Evolutionary conservation across 2,797 vertebrate genomes (phyloP).

Genomic region (Lindbergichthys nudifrons): DNA sequence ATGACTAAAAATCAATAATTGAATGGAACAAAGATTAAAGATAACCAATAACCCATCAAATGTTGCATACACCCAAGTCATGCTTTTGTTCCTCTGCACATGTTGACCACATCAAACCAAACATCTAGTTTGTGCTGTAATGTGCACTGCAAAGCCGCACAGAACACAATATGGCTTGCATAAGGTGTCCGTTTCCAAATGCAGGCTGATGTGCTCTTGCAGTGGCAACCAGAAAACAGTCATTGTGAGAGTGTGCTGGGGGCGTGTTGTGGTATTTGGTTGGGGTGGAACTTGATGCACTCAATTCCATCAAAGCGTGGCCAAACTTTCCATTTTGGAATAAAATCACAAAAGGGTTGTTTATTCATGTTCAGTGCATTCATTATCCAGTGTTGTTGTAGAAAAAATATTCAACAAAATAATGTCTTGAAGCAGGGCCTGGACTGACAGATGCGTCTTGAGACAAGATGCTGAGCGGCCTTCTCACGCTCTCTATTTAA

Average conservation of each 20-base stretch:
- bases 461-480: conserved; percentile 58
- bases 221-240: conserved; percentile 58
- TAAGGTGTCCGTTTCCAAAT: conserved; percentile 59
- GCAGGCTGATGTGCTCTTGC: conserved; percentile 53
- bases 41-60: neutral
- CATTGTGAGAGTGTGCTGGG: conserved; percentile 76
- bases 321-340: conserved; percentile 78
- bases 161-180: conserved; percentile 52
- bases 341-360: conserved; percentile 51
- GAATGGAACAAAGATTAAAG: neutral
- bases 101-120: conserved; percentile 53
- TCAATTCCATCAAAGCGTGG: conserved; percentile 49
- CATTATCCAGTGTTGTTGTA: conserved; percentile 31
- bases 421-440: conserved; percentile 36
- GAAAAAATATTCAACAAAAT: conserved; percentile 7
- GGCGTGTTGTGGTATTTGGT: conserved; percentile 68
- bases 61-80: neutral
- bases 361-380: conserved; percentile 49
- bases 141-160: conserved; percentile 65
- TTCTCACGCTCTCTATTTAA: conserved; percentile 83
- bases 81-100: conserved; percentile 2
- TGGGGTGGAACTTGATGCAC: conserved; percentile 59
- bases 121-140: conserved; percentile 9
- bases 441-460: conserved; percentile 50
- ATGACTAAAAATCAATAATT: neutral